A percentile compares a stretch with the other conserved stretches of the same genome.
phyloP scores from a whole-genome alignment of 35 echinoderm and acorn worm genomes.

The Strongylocentrotus purpuratus region DNA sequence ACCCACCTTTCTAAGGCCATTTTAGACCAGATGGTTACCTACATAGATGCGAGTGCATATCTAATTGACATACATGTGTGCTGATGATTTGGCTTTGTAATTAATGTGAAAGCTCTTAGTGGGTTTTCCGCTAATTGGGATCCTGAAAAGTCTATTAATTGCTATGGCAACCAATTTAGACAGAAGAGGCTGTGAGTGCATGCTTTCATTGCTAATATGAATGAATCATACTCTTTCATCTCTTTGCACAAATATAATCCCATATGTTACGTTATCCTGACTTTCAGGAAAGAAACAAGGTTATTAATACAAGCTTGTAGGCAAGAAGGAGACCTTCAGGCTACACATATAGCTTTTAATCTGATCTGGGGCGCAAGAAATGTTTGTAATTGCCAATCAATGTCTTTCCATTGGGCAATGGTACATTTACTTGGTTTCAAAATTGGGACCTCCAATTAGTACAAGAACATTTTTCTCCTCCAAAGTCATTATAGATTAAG shows the following conservation, averaged over 20 bases:
- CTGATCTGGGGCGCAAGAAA: background rate
- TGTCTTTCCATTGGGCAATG: background rate
- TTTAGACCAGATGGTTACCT: background rate
- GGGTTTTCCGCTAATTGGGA: background rate
- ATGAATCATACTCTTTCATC: background rate
- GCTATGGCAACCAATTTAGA: background rate
- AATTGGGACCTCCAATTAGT: too few relatives aligned
- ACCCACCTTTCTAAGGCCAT: background rate
- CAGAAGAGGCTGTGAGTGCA: background rate
- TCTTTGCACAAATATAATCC: background rate
- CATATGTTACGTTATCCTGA: background rate
- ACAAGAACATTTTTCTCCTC: background rate
- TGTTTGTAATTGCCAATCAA: too few relatives aligned
- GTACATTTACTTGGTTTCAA: background rate
- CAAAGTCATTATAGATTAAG: background rate
- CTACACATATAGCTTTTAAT: background rate
- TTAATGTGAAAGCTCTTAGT: background rate
- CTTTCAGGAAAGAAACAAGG: background rate
- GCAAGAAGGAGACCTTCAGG: background rate
- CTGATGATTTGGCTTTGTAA: background rate
- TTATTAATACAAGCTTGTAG: too few relatives aligned
- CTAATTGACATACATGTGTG: background rate
- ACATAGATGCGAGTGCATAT: background rate
- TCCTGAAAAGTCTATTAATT: constrained; percentile 10
- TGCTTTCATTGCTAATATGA: background rate